A percentile compares a stretch with the other conserved stretches of the same genome.
Conservation (phyloP, 2,888 invertebrate species). For the Protophormia terraenovae region DNA sequence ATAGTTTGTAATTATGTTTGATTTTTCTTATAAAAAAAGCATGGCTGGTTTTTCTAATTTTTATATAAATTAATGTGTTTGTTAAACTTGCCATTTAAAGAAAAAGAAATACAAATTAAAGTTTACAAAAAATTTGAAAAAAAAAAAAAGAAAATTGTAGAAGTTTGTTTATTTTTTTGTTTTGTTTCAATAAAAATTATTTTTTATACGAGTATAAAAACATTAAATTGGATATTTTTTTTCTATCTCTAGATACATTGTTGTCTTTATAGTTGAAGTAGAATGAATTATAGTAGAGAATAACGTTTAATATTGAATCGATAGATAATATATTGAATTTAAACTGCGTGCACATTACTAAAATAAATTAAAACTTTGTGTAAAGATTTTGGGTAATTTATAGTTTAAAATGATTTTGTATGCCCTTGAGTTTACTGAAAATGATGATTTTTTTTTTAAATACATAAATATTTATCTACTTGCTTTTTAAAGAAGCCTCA, state of each 20-base stretch:
- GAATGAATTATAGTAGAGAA: neutral
- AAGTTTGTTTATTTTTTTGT: constrained; percentile 53
- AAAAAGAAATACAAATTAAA: constrained; percentile 66
- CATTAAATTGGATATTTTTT: constrained; percentile 1
- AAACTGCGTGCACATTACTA: too few species aligned
- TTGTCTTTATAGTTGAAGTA: neutral
- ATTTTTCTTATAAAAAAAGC: constrained; percentile 61
- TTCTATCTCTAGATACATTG: too few species aligned
- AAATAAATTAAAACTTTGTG: too few species aligned
- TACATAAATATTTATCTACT: too few species aligned
- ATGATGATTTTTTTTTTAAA: too few species aligned
- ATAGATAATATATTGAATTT: too few species aligned
- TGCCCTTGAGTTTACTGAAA: too few species aligned
- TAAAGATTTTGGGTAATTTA: too few species aligned
- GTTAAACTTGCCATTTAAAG: constrained; percentile 68
- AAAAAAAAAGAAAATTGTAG: constrained; percentile 50
- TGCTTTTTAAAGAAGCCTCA: too few species aligned
- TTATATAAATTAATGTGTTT: constrained; percentile 61
- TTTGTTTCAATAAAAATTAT: constrained; percentile 53
- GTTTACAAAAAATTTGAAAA: constrained; percentile 54
- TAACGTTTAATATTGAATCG: too few species aligned
- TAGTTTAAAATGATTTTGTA: too few species aligned
- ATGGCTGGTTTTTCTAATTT: constrained; percentile 64
- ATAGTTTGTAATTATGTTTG: constrained; percentile 72
- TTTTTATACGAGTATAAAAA: constrained; percentile 49